Evolutionary conservation across 2,113 vertebrate genomes (phyloP).

Genomic region (Gobio gobio): DNA sequence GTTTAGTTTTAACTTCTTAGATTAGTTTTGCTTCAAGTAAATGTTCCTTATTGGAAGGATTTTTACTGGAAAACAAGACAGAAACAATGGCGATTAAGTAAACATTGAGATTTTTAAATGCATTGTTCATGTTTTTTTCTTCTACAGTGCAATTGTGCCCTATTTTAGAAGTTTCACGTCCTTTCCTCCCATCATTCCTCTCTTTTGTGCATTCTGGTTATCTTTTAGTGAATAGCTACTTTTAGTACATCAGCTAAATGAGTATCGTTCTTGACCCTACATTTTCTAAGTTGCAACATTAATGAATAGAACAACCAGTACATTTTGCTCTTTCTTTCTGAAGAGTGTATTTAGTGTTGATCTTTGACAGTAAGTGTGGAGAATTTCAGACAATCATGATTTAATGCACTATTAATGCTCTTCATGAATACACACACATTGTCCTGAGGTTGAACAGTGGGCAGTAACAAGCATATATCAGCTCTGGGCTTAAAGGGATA

Average conservation of each 20-base stretch:
- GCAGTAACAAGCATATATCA: slow-evolving; percentile 4
- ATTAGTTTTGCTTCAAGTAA: background rate
- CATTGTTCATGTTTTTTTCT: background rate
- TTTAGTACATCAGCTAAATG: slow-evolving; percentile 7
- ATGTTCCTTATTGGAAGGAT: background rate
- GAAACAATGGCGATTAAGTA: background rate
- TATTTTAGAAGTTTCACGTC: background rate
- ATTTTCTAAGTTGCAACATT: background rate
- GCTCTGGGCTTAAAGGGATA: background rate
- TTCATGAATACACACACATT: background rate
- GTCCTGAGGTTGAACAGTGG: background rate
- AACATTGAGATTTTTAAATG: background rate
- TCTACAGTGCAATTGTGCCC: background rate
- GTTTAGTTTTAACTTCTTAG: background rate
- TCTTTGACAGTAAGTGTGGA: background rate
- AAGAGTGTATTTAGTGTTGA: background rate
- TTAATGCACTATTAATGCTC: background rate
- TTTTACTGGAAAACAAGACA: background rate
- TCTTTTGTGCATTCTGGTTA: background rate
- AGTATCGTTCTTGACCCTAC: background rate
- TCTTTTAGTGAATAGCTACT: background rate
- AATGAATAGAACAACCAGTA: background rate
- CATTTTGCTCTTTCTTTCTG: background rate
- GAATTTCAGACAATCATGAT: background rate
- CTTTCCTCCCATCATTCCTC: background rate